Conservation (phyloP, 2,113 vertebrate species). For the Boleophthalmus pectinirostris region DNA sequence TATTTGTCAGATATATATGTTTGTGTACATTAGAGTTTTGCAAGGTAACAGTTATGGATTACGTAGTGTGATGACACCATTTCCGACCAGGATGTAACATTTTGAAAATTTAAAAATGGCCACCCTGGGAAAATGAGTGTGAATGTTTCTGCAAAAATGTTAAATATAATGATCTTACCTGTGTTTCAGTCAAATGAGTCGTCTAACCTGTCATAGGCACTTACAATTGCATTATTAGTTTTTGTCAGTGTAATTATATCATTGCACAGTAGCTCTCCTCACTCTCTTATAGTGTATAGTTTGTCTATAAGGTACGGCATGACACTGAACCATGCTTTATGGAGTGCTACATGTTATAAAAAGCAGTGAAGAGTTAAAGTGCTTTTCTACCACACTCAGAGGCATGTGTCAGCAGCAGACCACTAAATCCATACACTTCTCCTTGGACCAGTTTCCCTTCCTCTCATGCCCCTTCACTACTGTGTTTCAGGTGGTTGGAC, state of each 20-base stretch:
- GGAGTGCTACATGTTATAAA: conserved; percentile 69
- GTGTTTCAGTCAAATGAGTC: too few species aligned
- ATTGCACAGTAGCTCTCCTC: conserved; percentile 7
- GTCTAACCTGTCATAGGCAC: too few species aligned
- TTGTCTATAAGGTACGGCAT: conserved; percentile 28
- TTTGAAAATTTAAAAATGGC: too few species aligned
- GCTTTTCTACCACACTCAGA: conserved; percentile 75
- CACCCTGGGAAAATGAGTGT: too few species aligned
- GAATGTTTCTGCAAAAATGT: too few species aligned
- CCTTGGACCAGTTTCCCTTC: conserved; percentile 68
- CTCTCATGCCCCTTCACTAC: conserved; percentile 74
- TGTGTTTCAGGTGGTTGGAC: conserved; percentile 73
- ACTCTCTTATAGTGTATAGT: conserved; percentile 10
- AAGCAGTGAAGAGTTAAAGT: conserved; percentile 77
- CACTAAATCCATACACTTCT: conserved; percentile 78
- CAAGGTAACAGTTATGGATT: too few species aligned
- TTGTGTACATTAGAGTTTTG: too few species aligned
- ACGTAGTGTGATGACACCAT: too few species aligned
- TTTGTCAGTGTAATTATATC: not conserved
- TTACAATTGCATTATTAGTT: not conserved
- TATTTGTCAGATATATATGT: too few species aligned
- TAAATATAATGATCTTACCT: too few species aligned
- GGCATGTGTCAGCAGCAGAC: conserved; percentile 76
- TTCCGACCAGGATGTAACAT: too few species aligned
- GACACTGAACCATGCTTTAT: conserved; percentile 63